Evolutionary conservation across 2,113 vertebrate genomes (phyloP), one percentile per base, ranked within the genome.

Genomic region (Austrofundulus limnaeus): DNA sequence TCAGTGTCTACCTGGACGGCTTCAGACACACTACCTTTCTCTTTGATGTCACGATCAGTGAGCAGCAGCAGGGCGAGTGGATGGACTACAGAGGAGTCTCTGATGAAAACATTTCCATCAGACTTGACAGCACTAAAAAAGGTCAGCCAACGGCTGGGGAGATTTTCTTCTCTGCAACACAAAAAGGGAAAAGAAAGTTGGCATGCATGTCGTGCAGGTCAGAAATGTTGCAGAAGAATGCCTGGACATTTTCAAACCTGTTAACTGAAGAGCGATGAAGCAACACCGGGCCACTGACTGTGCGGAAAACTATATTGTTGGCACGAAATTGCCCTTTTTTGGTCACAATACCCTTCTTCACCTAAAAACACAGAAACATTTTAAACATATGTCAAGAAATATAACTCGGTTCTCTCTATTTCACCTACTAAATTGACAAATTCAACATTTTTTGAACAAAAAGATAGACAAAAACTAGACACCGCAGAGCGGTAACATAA

Each of bases 251-350:
- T 2, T 68, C 91, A 62, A 51, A 94, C 95, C 95, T 95, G 93
- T 99, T 99, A 71, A 98, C 94, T 2, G 95, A 95, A 0, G 95
- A 94, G 66, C 96, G 96, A 82, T 99, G 97, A 61, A 99, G 93
- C 60, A 95, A 72, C 11, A 98, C 95, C 0, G 93, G 92, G 17
- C 96, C 95, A 0, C 90, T 94, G 77, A 91, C 88, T 11, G 94
- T 96, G 83, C 91, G 93, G 25, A 93, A 95, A 0, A 81, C 73
- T 12, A 94, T 77, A 46, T 77, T 90, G 78, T 98, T 93, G 43
- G 97, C 94, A 5, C 95, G 94, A 86, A 98, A 98, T 77, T 97
- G 96, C 0, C 96, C 96, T 17, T 90, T 91, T 70, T 94, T 94
- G 24, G 88, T 93, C 69, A 99, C 94, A 6, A 93, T 85, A 59